Percentiles rank a stretch among this genome's conserved stretches.
Conservation (phyloP, 1,140 invertebrate genomes). For the Anastatus disparis region DNA sequence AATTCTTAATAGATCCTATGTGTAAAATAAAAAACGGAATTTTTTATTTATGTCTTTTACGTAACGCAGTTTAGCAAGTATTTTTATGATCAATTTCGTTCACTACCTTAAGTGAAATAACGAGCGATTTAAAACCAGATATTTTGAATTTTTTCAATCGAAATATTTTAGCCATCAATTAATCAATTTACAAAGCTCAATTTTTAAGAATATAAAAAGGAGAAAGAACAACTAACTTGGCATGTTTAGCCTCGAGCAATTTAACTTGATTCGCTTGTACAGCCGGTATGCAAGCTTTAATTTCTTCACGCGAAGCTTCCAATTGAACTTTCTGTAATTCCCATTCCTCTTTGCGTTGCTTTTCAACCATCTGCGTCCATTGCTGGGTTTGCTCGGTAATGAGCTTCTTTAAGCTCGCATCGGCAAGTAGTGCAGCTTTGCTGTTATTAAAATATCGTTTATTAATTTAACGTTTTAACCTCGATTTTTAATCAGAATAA, state of each 20-base stretch:
- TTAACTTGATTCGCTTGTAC: slow-evolving; percentile 92
- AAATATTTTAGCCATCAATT: too few relatives aligned
- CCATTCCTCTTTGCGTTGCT: slow-evolving; percentile 94
- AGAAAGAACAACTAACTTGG: slow-evolving; percentile 71
- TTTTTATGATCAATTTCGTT: too few relatives aligned
- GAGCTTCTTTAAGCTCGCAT: slow-evolving; percentile 81
- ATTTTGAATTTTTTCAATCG: too few relatives aligned
- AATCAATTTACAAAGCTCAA: too few relatives aligned
- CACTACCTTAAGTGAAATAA: too few relatives aligned
- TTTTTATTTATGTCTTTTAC: too few relatives aligned
- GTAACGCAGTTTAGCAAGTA: too few relatives aligned
- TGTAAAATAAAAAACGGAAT: too few relatives aligned
- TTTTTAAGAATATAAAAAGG: too few relatives aligned
- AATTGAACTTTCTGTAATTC: slow-evolving; percentile 85
- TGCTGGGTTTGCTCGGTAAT: slow-evolving; percentile 91
- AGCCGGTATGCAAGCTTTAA: slow-evolving; percentile 87
- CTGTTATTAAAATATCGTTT: slow-evolving; percentile 62
- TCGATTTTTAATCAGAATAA: background rate
- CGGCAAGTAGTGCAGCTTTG: slow-evolving; percentile 80
- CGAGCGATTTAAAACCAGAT: too few relatives aligned
- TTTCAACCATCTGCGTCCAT: slow-evolving; percentile 91
- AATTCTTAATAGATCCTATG: too few relatives aligned
- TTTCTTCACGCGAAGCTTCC: slow-evolving; percentile 84
- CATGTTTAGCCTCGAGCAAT: slow-evolving; percentile 90
- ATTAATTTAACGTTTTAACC: background rate